Evolutionary conservation across 2,113 vertebrate genomes (phyloP), one percentile per base, ranked within the genome.

Genomic region (Equus quagga): DNA sequence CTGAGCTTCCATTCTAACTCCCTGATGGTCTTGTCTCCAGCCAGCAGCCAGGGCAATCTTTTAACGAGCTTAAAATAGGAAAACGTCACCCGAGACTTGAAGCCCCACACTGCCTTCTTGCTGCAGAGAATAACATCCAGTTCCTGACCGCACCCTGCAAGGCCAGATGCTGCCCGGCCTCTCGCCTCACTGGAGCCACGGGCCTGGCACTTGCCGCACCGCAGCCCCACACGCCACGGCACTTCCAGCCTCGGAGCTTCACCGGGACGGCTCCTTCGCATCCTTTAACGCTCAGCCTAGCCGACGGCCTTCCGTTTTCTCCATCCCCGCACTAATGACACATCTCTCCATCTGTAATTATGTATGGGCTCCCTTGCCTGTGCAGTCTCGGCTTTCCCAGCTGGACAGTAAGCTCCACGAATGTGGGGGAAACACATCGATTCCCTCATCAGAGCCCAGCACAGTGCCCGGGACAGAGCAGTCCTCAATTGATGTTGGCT

Each of bases 101-200:
- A 60, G 92, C 36, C 69, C 64, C 6, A 8, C 18, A 12, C 5
- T 0, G 44, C 9, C 33, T 60, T 87, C 69, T 51, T 8, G 41
- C 0, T 12, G n/a, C 49, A 36, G 58, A 83, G 49, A 56, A 26
- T 5, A 36, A 93, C 41, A 70, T 46, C 54, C 76, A 44, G 28
- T 2, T 83, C 64, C 44, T 33, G 19, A 73, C 56, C 4, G 10
- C 3, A 11, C 17, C 64, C 56, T 19, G 6, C 0, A 0, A 56
- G 36, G 51, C 12, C n/a, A 17, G 2, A 18, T 24, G 17, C 3
- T 1, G 23, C 64, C 60, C 4, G 5, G 76, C 44, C n/a, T 81
- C 82, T 46, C 28, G 24, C 1, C 0, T 9, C 19, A 0, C 0
- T 0, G 15, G 6, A 92, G 69, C 49, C 69, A 33, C 6, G 0